Percentiles rank a stretch among this genome's conserved stretches.
Evolutionary conservation across 2,888 invertebrate genomes (phyloP).

Genomic region (Alviniconcha strummeri): DNA sequence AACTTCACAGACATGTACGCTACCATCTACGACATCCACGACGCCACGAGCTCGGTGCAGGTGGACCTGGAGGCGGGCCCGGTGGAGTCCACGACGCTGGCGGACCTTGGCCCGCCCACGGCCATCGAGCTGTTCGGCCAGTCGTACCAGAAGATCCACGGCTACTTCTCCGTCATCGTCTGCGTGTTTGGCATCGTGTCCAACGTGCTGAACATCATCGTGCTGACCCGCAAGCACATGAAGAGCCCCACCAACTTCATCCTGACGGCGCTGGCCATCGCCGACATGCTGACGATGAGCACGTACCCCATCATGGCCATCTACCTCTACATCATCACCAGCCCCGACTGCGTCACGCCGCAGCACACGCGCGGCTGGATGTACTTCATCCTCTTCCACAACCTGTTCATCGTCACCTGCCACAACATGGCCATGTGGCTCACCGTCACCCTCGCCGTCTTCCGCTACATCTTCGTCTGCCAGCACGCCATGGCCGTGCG

Average conservation of each 20-base stretch:
- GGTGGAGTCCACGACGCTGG: constrained; percentile 4
- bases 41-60: constrained; percentile 28
- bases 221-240: constrained; percentile 91
- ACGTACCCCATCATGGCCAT: constrained; percentile 84
- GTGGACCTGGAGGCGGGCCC: constrained; percentile 17
- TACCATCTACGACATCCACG: constrained; percentile 14
- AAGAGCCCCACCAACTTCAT: constrained; percentile 91
- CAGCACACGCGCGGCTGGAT: constrained; percentile 68
- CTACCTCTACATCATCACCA: constrained; percentile 62
- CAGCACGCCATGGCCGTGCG: constrained; percentile 67
- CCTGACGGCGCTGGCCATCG: constrained; percentile 88
- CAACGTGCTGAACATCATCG: constrained; percentile 92
- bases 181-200: constrained; percentile 93
- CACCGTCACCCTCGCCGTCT: constrained; percentile 93
- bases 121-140: constrained; percentile 54
- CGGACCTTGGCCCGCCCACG: not conserved
- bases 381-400: constrained; percentile 67
- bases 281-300: constrained; percentile 91
- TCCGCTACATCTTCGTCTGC: constrained; percentile 83
- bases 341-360: constrained; percentile 43
- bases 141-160: constrained; percentile 79
- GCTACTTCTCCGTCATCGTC: constrained; percentile 88
- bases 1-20: constrained; percentile 21
- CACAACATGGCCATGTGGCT: constrained; percentile 95
- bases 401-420: constrained; percentile 69